Evolutionary conservation across 53 echinoderm and acorn worm species (phyloP).

Genomic region (Astropecten irregularis): DNA sequence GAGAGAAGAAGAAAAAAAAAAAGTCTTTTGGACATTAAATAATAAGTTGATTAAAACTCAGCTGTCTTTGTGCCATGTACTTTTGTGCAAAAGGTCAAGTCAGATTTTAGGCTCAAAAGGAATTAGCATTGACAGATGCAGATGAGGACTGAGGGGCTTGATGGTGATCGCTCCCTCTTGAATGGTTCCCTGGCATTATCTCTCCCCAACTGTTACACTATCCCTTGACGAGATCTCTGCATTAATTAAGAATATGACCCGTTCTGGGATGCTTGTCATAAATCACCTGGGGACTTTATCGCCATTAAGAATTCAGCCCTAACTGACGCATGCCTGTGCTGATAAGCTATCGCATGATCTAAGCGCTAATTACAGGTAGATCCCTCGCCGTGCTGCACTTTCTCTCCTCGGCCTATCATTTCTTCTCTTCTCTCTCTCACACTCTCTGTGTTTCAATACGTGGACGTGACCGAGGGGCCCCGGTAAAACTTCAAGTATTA

Average conservation of each 20-base stretch:
- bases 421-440: background rate
- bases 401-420: constrained; percentile 1
- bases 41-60: constrained; percentile 52
- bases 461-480: constrained; percentile 43
- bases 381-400: constrained; percentile 16
- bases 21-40: constrained; percentile 28
- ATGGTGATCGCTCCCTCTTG: constrained; percentile 5
- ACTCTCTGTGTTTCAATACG: constrained; percentile 24
- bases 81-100: constrained; percentile 33
- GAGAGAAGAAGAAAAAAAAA: background rate
- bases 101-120: constrained; percentile 51
- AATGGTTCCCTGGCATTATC: constrained; percentile 27
- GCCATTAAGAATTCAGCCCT: constrained; percentile 52
- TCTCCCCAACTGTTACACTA: constrained; percentile 56
- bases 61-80: constrained; percentile 51
- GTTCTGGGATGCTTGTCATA: constrained; percentile 50
- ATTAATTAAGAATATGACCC: constrained; percentile 59
- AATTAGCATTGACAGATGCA: constrained; percentile 54
- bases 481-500: constrained; percentile 57
- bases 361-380: constrained; percentile 57
- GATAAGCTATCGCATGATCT: constrained; percentile 58
- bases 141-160: background rate
- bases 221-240: constrained; percentile 50
- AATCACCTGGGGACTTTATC: constrained; percentile 54
- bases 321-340: constrained; percentile 45